Evolutionary conservation across 2,888 invertebrate genomes (phyloP), one percentile per base, ranked within the genome.

Genomic region (Mechanitis messenoides): DNA sequence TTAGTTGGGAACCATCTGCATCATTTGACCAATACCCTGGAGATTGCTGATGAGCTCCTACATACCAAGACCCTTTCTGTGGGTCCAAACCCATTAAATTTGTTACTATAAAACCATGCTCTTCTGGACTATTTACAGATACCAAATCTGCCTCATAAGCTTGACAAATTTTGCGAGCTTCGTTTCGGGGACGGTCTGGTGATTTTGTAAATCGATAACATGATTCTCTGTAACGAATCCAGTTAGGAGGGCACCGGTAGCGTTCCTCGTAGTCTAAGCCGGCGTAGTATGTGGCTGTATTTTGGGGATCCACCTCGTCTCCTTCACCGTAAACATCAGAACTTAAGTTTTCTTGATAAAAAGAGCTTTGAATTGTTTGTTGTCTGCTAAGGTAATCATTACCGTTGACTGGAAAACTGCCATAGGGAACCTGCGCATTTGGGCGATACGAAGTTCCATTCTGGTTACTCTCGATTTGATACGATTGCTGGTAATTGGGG

Each of bases 181-280:
- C 97, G 71, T 93, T 93, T 75, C 94, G 93, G 53, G 93, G 93
- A 61, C 94, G 94, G 71, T 93, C 92, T 0, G 97, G 97, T 4
- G 96, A 97, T 74, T 96, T 95, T 3, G 96, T 95, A 76, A 98
- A 98, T 58, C 96, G 93, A 80, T 97, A 98, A 81, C 98, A 98
- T 0, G 94, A 93, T 65, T 94, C 93, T 68, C 94, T 92, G 76
- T 92, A 95, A 42, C 93, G 92, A n/a, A 94, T 84, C 98, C 98
- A 98, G 79, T 96, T 92, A 59, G 94, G 93, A 0, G 97, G 98
- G 83, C 98, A 98, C 60, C 72, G 80, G 66, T 86, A 88, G 55
- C 87, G 76, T 66, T 90, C 87, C 55, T 88, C 87, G 59, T 84
- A 85, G 69, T 90, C 90, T 62, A 87, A 74, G 2, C 85, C 86